A percentile compares a stretch with the other conserved stretches of the same genome.
phyloP scores from a whole-genome alignment of 2,888 invertebrate genomes.

The Stegana nigrithorax region DNA sequence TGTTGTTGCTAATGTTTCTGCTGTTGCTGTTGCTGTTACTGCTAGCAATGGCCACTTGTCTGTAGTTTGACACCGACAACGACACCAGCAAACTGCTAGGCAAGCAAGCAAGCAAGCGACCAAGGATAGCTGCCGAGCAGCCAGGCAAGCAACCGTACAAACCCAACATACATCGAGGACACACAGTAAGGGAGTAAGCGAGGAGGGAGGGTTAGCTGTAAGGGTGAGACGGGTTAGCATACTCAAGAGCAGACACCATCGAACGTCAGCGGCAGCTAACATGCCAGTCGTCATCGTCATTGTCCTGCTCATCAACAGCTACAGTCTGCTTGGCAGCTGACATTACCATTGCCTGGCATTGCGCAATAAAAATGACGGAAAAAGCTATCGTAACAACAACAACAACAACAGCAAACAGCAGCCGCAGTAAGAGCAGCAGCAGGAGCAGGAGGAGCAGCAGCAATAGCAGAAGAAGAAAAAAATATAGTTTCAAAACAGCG shows the following conservation, averaged over 20 bases:
- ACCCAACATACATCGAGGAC: no score
- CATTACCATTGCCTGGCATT: not conserved
- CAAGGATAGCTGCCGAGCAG: not conserved
- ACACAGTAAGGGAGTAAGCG: no score
- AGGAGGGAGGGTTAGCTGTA: no score
- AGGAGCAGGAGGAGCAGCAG: no score
- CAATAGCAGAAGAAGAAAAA: constrained; percentile 18
- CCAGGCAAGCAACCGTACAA: no score
- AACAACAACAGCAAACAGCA: not conserved
- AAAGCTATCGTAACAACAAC: not conserved
- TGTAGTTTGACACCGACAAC: constrained; percentile 10
- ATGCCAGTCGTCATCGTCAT: constrained; percentile 1
- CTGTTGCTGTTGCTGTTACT: not conserved
- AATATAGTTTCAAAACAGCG: constrained; percentile 39
- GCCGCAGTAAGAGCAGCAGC: no score
- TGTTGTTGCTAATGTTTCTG: no score
- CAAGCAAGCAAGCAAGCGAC: not conserved
- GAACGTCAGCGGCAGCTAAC: not conserved
- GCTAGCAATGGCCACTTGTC: constrained; percentile 1
- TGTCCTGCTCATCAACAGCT: not conserved
- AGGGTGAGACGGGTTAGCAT: no score
- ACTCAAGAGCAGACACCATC: not conserved
- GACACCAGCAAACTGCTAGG: not conserved
- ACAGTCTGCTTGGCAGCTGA: not conserved
- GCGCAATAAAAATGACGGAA: constrained; percentile 1